Conservation (phyloP, 2,797 vertebrate genomes). For the Parotocinclus haroldoi region DNA sequence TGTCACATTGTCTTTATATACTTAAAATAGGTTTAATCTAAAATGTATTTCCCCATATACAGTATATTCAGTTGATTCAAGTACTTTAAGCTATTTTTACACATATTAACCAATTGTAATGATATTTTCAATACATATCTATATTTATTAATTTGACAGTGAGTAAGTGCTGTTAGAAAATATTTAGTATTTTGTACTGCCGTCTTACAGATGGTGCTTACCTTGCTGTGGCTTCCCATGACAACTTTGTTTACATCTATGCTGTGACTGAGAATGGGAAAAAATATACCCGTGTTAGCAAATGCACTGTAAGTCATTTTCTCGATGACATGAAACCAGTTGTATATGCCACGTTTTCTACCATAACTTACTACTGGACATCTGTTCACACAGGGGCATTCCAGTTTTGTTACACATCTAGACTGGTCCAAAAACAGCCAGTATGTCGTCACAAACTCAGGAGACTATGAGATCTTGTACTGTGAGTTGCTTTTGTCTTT, state of each 20-base stretch:
- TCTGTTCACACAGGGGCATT: conserved; percentile 77
- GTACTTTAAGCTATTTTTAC: too few species aligned
- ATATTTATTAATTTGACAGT: too few species aligned
- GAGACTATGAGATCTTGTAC: conserved; percentile 90
- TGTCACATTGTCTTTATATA: too few species aligned
- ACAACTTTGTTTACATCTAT: conserved; percentile 92
- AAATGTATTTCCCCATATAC: too few species aligned
- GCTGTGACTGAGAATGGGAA: conserved; percentile 81
- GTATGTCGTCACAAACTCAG: conserved; percentile 87
- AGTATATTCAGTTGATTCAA: too few species aligned
- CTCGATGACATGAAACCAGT: neutral
- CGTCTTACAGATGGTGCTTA: conserved; percentile 78
- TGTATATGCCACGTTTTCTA: neutral
- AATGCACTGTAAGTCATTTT: conserved; percentile 79
- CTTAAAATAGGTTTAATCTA: too few species aligned
- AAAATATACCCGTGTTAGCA: conserved; percentile 84
- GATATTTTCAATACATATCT: too few species aligned
- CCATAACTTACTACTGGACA: neutral
- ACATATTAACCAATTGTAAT: too few species aligned
- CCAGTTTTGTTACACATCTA: conserved; percentile 88
- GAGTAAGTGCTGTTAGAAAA: neutral
- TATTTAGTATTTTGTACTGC: neutral
- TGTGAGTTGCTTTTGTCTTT: conserved; percentile 66
- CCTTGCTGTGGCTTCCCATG: conserved; percentile 86
- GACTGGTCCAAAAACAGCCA: conserved; percentile 85